Percentiles rank a stretch among this genome's conserved stretches.
Conservation (phyloP, 2,888 invertebrate species). For the Hirtodrosophila cameraria region DNA sequence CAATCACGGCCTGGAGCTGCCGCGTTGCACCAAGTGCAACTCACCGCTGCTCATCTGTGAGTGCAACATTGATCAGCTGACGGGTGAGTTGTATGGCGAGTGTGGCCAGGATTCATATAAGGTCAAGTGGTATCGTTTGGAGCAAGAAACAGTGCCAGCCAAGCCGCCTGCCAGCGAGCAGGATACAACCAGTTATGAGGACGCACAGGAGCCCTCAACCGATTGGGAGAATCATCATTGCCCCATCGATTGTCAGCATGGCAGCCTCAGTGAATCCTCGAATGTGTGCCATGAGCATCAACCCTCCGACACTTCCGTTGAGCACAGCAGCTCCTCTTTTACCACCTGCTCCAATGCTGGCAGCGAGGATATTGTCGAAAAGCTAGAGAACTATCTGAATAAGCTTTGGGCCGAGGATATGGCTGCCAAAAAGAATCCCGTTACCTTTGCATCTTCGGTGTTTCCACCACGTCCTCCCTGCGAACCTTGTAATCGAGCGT, state of each 20-base stretch:
- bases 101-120: conserved; percentile 80
- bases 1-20: conserved; percentile 63
- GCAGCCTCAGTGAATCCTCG: conserved; percentile 35
- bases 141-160: conserved; percentile 31
- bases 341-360: conserved; percentile 33
- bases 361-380: conserved; percentile 44
- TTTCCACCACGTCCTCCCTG: conserved; percentile 20
- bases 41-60: conserved; percentile 77
- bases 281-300: conserved; percentile 51
- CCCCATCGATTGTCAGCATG: conserved; percentile 71
- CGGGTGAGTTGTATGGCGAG: conserved; percentile 66
- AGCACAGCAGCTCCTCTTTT: conserved; percentile 19
- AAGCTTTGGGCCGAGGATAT: conserved; percentile 63
- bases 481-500: conserved; percentile 27
- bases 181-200: conserved; percentile 25
- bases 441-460: conserved; percentile 17
- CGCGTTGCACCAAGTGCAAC: conserved; percentile 60
- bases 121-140: conserved; percentile 75
- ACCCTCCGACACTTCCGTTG: conserved; percentile 11
- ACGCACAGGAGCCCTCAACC: conserved; percentile 45
- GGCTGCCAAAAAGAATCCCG: conserved; percentile 45
- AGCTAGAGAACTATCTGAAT: conserved; percentile 64
- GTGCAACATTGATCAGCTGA: conserved; percentile 72
- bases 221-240: conserved; percentile 75
- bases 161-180: neutral